Conservation (phyloP, 2,113 vertebrate species). For the Pangasianodon hypophthalmus region DNA sequence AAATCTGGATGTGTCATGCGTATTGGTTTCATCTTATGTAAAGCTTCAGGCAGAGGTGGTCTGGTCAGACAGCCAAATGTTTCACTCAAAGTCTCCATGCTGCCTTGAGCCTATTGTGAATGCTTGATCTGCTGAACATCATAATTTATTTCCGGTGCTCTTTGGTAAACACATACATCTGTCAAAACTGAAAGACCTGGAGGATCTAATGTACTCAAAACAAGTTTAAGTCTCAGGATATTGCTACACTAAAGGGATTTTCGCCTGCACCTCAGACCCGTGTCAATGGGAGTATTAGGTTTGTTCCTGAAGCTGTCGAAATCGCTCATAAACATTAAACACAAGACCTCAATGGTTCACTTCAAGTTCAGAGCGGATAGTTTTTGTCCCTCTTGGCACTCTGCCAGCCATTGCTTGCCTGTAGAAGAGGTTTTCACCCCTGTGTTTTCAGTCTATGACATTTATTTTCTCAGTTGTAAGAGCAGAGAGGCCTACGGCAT, state of each 20-base stretch:
- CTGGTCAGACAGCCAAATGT: neutral
- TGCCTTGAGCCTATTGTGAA: neutral
- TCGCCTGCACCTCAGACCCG: neutral
- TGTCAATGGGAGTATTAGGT: conserved; percentile 34
- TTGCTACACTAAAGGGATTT: conserved; percentile 29
- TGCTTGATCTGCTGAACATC: neutral
- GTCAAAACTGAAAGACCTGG: conserved; percentile 11
- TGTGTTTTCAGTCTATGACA: conserved; percentile 33
- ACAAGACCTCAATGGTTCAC: conserved; percentile 41
- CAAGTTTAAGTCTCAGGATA: conserved; percentile 36
- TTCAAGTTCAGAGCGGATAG: conserved; percentile 52
- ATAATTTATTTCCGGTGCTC: neutral
- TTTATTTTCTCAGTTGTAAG: conserved; percentile 51
- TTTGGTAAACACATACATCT: neutral
- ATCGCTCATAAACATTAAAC: conserved; percentile 28
- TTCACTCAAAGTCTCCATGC: neutral
- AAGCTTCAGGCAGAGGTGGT: neutral
- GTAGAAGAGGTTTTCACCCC: conserved; percentile 8
- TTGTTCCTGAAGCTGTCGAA: conserved; percentile 25
- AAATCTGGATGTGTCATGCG: neutral
- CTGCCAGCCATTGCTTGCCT: conserved; percentile 10
- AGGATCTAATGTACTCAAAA: conserved; percentile 33
- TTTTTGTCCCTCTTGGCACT: conserved; percentile 53
- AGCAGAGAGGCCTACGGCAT: neutral
- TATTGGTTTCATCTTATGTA: neutral